Conservation (phyloP, 2,113 vertebrate genomes). For the Hymenochirus boettgeri region DNA sequence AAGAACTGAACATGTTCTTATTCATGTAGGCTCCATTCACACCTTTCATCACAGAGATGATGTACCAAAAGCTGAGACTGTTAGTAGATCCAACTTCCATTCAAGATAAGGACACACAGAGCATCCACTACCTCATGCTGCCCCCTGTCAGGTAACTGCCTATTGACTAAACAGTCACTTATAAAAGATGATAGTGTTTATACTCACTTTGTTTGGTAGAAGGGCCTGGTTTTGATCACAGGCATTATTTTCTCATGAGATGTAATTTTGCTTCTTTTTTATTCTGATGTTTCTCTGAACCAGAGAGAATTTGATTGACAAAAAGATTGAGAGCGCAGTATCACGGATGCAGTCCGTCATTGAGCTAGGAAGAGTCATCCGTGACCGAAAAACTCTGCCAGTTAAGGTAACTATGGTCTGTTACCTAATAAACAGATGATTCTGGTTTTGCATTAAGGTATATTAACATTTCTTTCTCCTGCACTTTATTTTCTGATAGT, state of each 20-base stretch:
- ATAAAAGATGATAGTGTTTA: too few relatives aligned
- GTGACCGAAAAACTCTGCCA: conserved; percentile 91
- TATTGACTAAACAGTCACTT: too few relatives aligned
- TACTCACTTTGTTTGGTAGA: too few relatives aligned
- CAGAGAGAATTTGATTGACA: conserved; percentile 87
- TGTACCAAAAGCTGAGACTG: conserved; percentile 91
- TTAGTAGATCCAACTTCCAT: conserved; percentile 79
- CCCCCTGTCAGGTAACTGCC: conserved; percentile 76
- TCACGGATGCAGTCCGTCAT: conserved; percentile 95
- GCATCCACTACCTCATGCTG: conserved; percentile 97
- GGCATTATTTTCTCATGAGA: too few relatives aligned
- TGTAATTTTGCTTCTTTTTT: not conserved
- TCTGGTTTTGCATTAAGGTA: too few relatives aligned
- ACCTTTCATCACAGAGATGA: conserved; percentile 96
- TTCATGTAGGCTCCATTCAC: conserved; percentile 89
- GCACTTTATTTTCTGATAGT: conserved; percentile 62
- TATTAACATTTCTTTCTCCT: not conserved
- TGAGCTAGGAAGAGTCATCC: conserved; percentile 92
- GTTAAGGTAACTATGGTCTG: conserved; percentile 74
- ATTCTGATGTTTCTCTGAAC: conserved; percentile 38
- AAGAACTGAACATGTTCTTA: not conserved
- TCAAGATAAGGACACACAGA: conserved; percentile 81
- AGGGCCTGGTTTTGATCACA: too few relatives aligned
- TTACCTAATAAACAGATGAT: not conserved
- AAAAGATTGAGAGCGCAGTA: conserved; percentile 85